Conservation (phyloP, 2,888 invertebrate genomes). For the Agonopterix alstromeriana region DNA sequence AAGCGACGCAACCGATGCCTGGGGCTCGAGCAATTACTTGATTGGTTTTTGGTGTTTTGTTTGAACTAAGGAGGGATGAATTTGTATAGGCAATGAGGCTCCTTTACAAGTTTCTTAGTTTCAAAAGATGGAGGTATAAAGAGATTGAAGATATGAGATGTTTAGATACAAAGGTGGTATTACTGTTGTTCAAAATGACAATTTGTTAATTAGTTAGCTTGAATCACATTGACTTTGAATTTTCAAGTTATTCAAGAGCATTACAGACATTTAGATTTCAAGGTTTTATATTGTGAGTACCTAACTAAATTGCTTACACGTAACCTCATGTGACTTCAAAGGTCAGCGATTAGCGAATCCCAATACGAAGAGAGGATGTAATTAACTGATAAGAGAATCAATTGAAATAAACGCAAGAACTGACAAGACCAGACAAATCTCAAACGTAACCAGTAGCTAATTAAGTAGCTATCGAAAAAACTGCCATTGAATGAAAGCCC, state of each 20-base stretch:
- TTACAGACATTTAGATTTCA: no score
- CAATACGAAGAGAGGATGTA: neutral
- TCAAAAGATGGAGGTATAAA: conserved; percentile 12
- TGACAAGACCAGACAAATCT: conserved; percentile 3
- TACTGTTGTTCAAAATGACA: neutral
- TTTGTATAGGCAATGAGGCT: conserved; percentile 14
- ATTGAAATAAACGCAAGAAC: neutral
- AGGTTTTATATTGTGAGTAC: no score
- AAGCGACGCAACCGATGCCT: conserved; percentile 22
- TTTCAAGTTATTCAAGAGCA: neutral
- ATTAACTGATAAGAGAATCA: neutral
- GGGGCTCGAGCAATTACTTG: conserved; percentile 55
- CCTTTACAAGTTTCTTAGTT: conserved; percentile 15
- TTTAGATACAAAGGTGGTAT: conserved; percentile 6
- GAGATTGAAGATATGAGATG: conserved; percentile 9
- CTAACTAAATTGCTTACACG: no score
- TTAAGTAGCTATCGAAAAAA: conserved; percentile 8
- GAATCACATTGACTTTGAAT: neutral
- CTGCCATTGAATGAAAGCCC: conserved; percentile 9
- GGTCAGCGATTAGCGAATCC: no score
- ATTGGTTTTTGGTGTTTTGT: conserved; percentile 64
- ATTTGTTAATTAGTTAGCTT: conserved; percentile 5
- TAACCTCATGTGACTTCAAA: no score
- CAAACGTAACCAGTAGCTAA: conserved; percentile 3
- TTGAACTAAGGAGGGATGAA: conserved; percentile 12